A percentile compares a stretch with the other conserved stretches of the same genome.
Conservation (phyloP, 2,797 vertebrate genomes). For the Syndactyla subalaris region DNA sequence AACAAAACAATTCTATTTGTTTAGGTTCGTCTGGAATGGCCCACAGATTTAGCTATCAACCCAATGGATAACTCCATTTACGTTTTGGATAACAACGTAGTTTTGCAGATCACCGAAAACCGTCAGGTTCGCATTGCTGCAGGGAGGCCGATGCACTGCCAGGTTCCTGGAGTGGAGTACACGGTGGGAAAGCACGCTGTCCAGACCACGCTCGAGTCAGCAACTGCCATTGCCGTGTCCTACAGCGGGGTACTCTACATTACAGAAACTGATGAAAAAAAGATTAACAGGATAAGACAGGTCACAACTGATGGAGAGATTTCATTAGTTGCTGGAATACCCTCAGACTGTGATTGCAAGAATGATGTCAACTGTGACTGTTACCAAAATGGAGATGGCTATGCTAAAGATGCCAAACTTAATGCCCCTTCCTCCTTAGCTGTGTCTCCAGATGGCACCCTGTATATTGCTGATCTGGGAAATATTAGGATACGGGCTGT, state of each 20-base stretch:
- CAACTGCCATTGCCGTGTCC: constrained; percentile 91
- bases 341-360: constrained; percentile 96
- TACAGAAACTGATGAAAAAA: constrained; percentile 94
- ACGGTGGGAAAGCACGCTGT: constrained; percentile 86
- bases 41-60: constrained; percentile 93
- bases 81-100: constrained; percentile 95
- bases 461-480: constrained; percentile 95
- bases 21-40: constrained; percentile 97
- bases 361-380: constrained; percentile 99
- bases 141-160: constrained; percentile 93
- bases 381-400: constrained; percentile 94
- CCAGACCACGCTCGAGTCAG: constrained; percentile 91
- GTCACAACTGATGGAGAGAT: constrained; percentile 96
- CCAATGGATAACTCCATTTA: constrained; percentile 98
- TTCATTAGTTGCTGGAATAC: constrained; percentile 90
- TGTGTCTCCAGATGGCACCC: constrained; percentile 91
- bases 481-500: constrained; percentile 96
- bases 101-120: constrained; percentile 94
- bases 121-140: constrained; percentile 95
- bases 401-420: constrained; percentile 95
- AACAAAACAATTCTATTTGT: constrained; percentile 11
- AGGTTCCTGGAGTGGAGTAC: constrained; percentile 87
- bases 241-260: constrained; percentile 93
- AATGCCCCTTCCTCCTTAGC: constrained; percentile 94
- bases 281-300: constrained; percentile 92